A percentile compares a stretch with the other conserved stretches of the same genome.
These are phyloP conservation scores for Neogobius melanostomus DNA, from an alignment of 2,113 vertebrate species.

Conservation along the genomic window DNA sequence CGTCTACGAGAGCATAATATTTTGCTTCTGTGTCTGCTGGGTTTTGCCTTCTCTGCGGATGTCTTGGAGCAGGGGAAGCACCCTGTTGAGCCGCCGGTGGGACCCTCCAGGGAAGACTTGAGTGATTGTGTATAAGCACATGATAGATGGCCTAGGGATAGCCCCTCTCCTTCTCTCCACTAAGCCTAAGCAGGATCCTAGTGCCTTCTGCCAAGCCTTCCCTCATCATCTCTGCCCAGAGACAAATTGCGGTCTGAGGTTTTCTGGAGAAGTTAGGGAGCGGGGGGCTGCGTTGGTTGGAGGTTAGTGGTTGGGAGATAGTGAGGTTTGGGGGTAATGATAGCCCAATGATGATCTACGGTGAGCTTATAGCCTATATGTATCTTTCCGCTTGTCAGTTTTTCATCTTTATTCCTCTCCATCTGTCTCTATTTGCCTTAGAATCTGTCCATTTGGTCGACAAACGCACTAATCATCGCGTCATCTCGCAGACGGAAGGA, in stretches of 20 bases:
- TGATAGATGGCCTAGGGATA: conserved; percentile 57
- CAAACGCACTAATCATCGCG: conserved; percentile 42
- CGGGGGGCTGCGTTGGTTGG: conserved; percentile 8
- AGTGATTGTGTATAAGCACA: conserved; percentile 49
- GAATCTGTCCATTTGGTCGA: conserved; percentile 39
- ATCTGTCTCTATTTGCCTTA: conserved; percentile 33
- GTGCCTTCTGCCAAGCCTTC: conserved; percentile 42
- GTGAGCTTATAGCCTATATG: conserved; percentile 44
- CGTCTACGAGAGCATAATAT: conserved; percentile 16
- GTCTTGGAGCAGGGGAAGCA: conserved; percentile 32
- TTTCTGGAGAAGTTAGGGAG: conserved; percentile 16
- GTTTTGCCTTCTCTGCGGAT: conserved; percentile 13
- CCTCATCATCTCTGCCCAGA: conserved; percentile 57
- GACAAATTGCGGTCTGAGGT: conserved; percentile 64
- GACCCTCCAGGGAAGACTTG: conserved; percentile 36
- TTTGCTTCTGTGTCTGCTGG: conserved; percentile 34
- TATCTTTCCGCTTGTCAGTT: conserved; percentile 22
- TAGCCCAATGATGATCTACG: conserved; percentile 34
- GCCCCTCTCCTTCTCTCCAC: conserved; percentile 42
- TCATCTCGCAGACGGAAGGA: conserved; percentile 57
- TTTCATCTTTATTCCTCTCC: conserved; percentile 17
- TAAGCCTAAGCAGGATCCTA: conserved; percentile 38
- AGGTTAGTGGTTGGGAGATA: conserved; percentile 39
- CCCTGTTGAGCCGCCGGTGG: conserved; percentile 35
- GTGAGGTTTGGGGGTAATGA: conserved; percentile 40